Conservation (phyloP, 1,140 invertebrate species). For the Drosophila paulistorum region DNA sequence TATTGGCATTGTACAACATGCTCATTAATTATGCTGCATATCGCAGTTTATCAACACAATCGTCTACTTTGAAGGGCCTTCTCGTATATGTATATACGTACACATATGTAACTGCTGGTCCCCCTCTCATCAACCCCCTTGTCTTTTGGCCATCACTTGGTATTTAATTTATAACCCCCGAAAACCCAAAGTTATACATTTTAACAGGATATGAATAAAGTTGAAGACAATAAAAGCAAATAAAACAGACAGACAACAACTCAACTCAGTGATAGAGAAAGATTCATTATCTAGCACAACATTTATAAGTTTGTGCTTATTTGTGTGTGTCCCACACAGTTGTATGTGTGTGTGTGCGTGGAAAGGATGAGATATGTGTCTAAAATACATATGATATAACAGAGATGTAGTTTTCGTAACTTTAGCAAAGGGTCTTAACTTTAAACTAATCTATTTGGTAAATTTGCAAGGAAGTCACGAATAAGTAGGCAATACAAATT, state of each 20-base stretch:
- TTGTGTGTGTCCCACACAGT: conserved; percentile 33
- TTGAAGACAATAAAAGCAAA: conserved; percentile 81
- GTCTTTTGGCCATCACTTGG: conserved; percentile 21
- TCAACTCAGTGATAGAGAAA: conserved; percentile 40
- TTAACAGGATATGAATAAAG: conserved; percentile 82
- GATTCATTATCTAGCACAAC: conserved; percentile 81
- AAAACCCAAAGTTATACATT: conserved; percentile 81
- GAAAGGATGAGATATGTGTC: not conserved
- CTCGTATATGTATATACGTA: not conserved
- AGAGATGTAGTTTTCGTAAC: not conserved
- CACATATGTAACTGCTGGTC: too few relatives aligned
- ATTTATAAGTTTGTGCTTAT: conserved; percentile 68
- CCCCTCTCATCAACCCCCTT: not conserved
- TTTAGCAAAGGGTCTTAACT: not conserved
- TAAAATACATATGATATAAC: not conserved
- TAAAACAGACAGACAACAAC: conserved; percentile 65
- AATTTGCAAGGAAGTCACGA: not conserved
- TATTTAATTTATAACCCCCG: conserved; percentile 78
- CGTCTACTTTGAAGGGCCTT: conserved; percentile 62
- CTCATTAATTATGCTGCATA: conserved; percentile 79
- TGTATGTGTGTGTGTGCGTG: not conserved
- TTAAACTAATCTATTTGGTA: not conserved
- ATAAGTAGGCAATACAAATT: not conserved
- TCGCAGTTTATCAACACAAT: conserved; percentile 79
- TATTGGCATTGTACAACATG: conserved; percentile 79